Evolutionary conservation across 2,888 invertebrate genomes (phyloP).

Genomic region (Tyria jacobaeae): DNA sequence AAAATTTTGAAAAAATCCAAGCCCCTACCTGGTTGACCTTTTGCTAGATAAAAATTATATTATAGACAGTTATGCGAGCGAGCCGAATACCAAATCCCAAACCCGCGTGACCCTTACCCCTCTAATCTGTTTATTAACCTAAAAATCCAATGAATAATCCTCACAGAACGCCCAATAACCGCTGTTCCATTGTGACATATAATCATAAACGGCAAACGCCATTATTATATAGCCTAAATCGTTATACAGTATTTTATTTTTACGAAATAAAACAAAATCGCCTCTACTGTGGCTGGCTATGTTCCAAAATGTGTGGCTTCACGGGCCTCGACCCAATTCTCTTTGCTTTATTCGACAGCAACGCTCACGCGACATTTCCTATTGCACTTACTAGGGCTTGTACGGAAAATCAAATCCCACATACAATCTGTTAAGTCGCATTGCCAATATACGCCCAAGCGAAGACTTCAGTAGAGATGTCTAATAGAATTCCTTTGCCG

Average conservation of each 20-base stretch:
- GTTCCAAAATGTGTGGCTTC: slow-evolving; percentile 74
- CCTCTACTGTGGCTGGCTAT: slow-evolving; percentile 69
- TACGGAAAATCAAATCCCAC: slow-evolving; percentile 67
- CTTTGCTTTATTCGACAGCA: slow-evolving; percentile 74
- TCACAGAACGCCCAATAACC: slow-evolving; percentile 47
- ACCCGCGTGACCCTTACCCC: slow-evolving; percentile 20
- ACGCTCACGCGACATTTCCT: slow-evolving; percentile 76
- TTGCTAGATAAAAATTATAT: slow-evolving; percentile 35
- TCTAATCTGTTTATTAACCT: slow-evolving; percentile 50
- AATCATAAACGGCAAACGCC: slow-evolving; percentile 47
- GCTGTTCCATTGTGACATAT: slow-evolving; percentile 43
- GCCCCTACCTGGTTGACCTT: slow-evolving; percentile 24
- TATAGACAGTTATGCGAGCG: slow-evolving; percentile 22
- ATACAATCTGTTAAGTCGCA: slow-evolving; percentile 55
- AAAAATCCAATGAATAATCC: slow-evolving; percentile 47
- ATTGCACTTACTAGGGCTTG: slow-evolving; percentile 66
- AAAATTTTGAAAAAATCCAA: slow-evolving; percentile 38
- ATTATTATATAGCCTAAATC: slow-evolving; percentile 57
- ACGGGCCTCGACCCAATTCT: slow-evolving; percentile 77
- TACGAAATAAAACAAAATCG: slow-evolving; percentile 76
- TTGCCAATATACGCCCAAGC: slow-evolving; percentile 56
- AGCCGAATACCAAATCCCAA: slow-evolving; percentile 34
- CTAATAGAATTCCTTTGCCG: slow-evolving; percentile 47
- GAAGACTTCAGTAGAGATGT: slow-evolving; percentile 37
- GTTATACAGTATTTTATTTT: slow-evolving; percentile 72